Conservation (phyloP, 2,113 vertebrate species). For the Xenotilapia longispinis region DNA sequence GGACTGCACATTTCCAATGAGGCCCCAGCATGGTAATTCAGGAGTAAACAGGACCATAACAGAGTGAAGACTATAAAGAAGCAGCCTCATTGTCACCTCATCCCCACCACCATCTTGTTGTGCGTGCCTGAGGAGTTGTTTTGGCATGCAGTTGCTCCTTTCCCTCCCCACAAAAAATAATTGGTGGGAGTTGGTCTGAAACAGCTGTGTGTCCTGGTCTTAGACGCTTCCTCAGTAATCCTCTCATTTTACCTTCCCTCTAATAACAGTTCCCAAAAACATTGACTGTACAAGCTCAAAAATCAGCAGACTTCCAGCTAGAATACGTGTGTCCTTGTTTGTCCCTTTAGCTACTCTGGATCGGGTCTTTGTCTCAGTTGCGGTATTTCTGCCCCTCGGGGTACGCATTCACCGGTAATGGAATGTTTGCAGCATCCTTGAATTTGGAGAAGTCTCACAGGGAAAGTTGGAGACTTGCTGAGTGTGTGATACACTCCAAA, state of each 20-base stretch:
- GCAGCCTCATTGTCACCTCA: constrained; percentile 51
- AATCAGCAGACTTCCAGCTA: not conserved
- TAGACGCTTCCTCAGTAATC: constrained; percentile 25
- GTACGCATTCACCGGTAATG: not conserved
- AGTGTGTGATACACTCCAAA: not conserved
- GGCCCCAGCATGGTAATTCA: constrained; percentile 25
- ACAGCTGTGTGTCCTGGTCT: constrained; percentile 56
- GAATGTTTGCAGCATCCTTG: not conserved
- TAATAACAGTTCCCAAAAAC: constrained; percentile 45
- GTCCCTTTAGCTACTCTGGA: not conserved
- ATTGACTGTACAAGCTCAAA: not conserved
- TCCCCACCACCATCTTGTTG: constrained; percentile 18
- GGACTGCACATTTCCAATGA: constrained; percentile 45
- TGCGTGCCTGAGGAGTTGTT: constrained; percentile 47
- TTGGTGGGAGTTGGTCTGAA: constrained; percentile 42
- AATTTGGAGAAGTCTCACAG: not conserved
- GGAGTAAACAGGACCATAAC: constrained; percentile 47
- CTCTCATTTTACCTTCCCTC: constrained; percentile 27
- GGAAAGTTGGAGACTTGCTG: constrained; percentile 11
- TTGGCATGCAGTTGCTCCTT: constrained; percentile 38
- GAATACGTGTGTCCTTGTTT: constrained; percentile 32
- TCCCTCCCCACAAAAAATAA: constrained; percentile 37
- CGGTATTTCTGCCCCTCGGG: not conserved
- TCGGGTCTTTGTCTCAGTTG: not conserved
- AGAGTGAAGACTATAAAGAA: constrained; percentile 36